These are phyloP conservation scores for Nebria salina DNA, from an alignment of 2,888 invertebrate genomes.

Conservation along the genomic window DNA sequence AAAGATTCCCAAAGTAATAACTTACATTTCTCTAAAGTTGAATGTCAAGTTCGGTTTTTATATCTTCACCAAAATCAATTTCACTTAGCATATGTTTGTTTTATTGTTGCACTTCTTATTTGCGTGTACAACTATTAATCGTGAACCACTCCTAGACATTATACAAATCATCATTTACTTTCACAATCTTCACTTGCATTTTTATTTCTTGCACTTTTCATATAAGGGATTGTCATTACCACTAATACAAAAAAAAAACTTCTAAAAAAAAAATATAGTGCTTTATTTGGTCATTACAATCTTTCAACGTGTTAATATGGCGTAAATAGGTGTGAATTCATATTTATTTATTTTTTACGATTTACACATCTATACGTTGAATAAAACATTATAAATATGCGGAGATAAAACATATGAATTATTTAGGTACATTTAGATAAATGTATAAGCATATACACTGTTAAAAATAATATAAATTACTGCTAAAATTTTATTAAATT, in stretches of 20 bases:
- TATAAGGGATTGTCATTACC: background rate
- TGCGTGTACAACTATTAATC: background rate
- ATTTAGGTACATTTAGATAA: too few species aligned
- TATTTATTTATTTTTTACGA: background rate
- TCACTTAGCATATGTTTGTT: background rate
- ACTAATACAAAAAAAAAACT: background rate
- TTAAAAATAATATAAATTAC: too few species aligned
- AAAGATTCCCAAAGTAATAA: background rate
- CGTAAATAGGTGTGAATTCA: background rate
- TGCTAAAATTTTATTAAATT: too few species aligned
- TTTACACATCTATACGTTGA: background rate
- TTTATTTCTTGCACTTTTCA: background rate
- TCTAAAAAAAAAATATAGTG: background rate
- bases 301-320: background rate
- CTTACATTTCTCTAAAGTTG: background rate
- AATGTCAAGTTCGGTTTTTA: background rate
- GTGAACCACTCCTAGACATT: background rate
- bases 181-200: background rate
- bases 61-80: background rate
- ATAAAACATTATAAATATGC: too few species aligned
- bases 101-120: background rate
- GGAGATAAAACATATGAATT: too few species aligned
- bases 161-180: background rate
- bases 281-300: background rate
- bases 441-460: too few species aligned